Conservation (phyloP, 2,888 invertebrate species). For the Lobophora halterata region DNA sequence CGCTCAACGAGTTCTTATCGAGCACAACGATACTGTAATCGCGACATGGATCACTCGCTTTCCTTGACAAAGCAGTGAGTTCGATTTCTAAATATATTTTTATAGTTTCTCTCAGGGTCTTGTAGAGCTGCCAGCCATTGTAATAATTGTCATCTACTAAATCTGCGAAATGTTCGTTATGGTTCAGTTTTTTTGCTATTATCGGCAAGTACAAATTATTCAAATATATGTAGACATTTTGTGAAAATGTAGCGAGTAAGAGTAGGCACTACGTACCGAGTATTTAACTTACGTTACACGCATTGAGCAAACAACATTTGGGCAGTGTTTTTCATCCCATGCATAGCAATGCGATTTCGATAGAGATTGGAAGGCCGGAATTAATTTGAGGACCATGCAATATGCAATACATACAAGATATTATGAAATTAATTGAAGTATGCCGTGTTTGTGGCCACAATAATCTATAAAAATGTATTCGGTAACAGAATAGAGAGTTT, state of each 20-base stretch:
- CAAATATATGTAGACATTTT: no score
- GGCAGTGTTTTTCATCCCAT: slow-evolving; percentile 35
- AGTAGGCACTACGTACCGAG: no score
- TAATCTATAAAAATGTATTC: not conserved
- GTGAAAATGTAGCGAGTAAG: no score
- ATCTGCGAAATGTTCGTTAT: no score
- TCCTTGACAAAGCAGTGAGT: slow-evolving; percentile 16
- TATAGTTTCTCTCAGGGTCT: no score
- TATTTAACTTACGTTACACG: not conserved
- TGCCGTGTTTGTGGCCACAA: not conserved
- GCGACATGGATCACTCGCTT: slow-evolving; percentile 18
- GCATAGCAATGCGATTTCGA: slow-evolving; percentile 48
- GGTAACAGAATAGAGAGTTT: slow-evolving; percentile 14
- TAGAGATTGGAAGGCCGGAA: slow-evolving; percentile 34
- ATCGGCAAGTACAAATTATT: no score
- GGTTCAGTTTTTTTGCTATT: no score
- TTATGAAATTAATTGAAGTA: not conserved
- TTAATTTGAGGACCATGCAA: not conserved
- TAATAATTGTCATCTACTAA: no score
- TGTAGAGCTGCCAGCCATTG: no score
- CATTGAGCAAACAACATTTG: slow-evolving; percentile 18
- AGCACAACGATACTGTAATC: slow-evolving; percentile 23
- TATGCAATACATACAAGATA: slow-evolving; percentile 1
- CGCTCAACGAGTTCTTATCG: slow-evolving; percentile 16
- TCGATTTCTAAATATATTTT: no score